Conservation (phyloP, 2,888 invertebrate genomes). For the Galerucella calmariensis region DNA sequence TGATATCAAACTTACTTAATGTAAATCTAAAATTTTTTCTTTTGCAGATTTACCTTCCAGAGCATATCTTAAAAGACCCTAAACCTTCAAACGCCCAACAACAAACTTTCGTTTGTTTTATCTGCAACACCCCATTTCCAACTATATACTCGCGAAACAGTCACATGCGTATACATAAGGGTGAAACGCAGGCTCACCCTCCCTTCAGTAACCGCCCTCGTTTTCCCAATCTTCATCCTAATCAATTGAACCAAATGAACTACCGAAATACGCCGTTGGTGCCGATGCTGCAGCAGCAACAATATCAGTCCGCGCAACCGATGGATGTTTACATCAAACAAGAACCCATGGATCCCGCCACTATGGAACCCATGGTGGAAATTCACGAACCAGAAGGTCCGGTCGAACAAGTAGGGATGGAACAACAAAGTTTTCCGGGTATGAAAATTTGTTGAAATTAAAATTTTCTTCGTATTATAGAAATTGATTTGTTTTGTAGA, state of each 20-base stretch:
- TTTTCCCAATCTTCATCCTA: slow-evolving; percentile 5
- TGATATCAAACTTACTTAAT: slow-evolving; percentile 14
- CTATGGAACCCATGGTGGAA: slow-evolving; percentile 61
- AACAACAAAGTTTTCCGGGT: slow-evolving; percentile 32
- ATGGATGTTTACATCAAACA: slow-evolving; percentile 54
- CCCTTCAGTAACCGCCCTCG: slow-evolving; percentile 24
- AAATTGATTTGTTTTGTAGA: slow-evolving; percentile 22
- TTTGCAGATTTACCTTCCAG: slow-evolving; percentile 38
- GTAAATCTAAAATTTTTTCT: not conserved
- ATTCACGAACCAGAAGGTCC: slow-evolving; percentile 58
- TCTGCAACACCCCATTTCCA: slow-evolving; percentile 62
- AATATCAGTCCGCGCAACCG: slow-evolving; percentile 18
- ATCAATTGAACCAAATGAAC: slow-evolving; percentile 37
- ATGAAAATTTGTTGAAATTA: slow-evolving; percentile 22
- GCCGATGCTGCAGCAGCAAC: slow-evolving; percentile 2
- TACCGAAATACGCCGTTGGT: slow-evolving; percentile 33
- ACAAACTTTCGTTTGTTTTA: slow-evolving; percentile 60
- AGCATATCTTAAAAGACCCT: slow-evolving; percentile 42
- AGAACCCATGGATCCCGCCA: slow-evolving; percentile 54
- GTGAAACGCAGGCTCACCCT: slow-evolving; percentile 47
- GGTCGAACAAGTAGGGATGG: not conserved
- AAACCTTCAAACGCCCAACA: slow-evolving; percentile 44
- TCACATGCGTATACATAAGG: slow-evolving; percentile 64
- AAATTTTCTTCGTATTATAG: not conserved
- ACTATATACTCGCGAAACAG: slow-evolving; percentile 62